Base-by-base conservation (phyloP, 1,140 invertebrate genomes). In the Hetaerina americana region DNA sequence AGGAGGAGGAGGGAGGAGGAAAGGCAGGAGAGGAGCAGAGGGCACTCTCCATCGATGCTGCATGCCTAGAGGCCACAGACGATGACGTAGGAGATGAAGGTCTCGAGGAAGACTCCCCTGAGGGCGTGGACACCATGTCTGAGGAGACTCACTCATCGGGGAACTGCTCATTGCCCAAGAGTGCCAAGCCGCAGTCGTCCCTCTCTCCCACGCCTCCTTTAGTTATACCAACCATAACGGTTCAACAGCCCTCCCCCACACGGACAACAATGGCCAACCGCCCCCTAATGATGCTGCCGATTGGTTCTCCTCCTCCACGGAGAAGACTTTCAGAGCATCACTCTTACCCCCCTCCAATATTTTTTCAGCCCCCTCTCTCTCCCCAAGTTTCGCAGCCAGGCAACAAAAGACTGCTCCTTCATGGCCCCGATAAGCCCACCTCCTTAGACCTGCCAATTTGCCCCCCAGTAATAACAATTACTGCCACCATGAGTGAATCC, bases 381-480 rank as follows among this genome's bases (percentile, higher is more conserved):
- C 6, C 57, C 74, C 6, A 70, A 74, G 25, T 74, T 83, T 82
- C 74, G 80, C 79, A 10, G 75, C 77, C 71, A 77, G 76, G 72
- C 75, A 77, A 73, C 76, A 77, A 78, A 77, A 75, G 74, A 76
- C 70, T 24, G 22, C 71, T 83, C 68, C 77, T 84, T 22, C 84
- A 85, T 76, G 82, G 85, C 73, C 79, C 83, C 69, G 85, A 86
- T 70, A 87, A 87, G 74, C 83, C 85, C 0, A 83, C 84, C 15
- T 89, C 88, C 57, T 77, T 90, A 71, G 89, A 90, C 76, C 77
- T 89, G 75, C 84, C 88, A 72, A 82, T 80, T 75, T 85, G 85
- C 8, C 88, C 89, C 1, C 89, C 89, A 0, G 81, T 89, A 70
- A 91, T 91, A 70, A 91, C 89, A 5, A 87, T 92, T 1, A 92